Base-by-base conservation (phyloP, 92 coral and sea anemone genomes). In the Porites cylindrica region DNA sequence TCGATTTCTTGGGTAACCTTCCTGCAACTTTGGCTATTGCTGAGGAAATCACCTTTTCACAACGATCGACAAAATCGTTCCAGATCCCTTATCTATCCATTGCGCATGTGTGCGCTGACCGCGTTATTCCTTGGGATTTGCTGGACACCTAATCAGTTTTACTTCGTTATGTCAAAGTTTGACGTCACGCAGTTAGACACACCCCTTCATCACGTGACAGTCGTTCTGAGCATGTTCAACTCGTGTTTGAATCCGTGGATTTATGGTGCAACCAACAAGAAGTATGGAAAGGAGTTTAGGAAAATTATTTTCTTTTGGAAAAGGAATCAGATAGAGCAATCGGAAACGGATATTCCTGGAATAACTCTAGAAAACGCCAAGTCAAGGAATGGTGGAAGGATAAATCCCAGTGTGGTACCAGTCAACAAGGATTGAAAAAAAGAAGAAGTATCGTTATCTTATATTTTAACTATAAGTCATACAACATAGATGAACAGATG, bases 101-200 rank as follows among this genome's bases (percentile, higher is more conserved):
- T 94, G 89, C 95, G 95, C 90, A 94, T 92, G 97, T 90, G 92
- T 82, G 92, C 96, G 20, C 81, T 86, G 77, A 84, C 96, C 50
- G 94, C 98, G 61, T 70, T 91, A 3, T 80, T 81, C 16, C 88
- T 95, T n/a, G 93, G 92, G 19, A 63, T 81, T 2, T 93, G 96
- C 70, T 95, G 98, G 96, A 77, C 90, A 29, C 96, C 98, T 58
- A 93, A 91, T 82, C 98, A 95, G 88, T 82, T 91, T 20, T 94
- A 92, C 73, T 94, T 88, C 79, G 64, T 94, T 76, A 56, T 94
- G 29, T 94, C 89, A 67, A 92, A 94, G 66, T 94, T 86, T 75
- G 83, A 85, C 69, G 66, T 89, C 56, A 89, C 91, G 0, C 80
- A 79, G 32, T 84, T 94, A 50, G 90, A 85, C 62, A 86, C 90